A percentile compares a stretch with the other conserved stretches of the same genome.
These are phyloP conservation scores for Drosophila obscura DNA, from an alignment of 1,140 invertebrate genomes.

Conservation along the genomic window DNA sequence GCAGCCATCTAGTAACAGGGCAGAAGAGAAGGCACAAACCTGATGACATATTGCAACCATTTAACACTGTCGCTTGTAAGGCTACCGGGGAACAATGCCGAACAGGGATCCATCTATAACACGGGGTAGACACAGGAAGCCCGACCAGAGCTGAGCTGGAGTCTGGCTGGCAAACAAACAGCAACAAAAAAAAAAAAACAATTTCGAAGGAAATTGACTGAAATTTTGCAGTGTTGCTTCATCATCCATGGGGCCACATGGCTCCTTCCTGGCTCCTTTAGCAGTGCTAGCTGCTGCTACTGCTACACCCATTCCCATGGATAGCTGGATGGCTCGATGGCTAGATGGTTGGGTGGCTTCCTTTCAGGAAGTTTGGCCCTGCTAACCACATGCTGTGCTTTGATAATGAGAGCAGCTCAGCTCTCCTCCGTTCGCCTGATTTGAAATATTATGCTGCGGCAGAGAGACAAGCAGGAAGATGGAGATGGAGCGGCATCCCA, in stretches of 20 bases:
- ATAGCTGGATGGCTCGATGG: too few relatives aligned
- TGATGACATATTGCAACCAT: slow-evolving; percentile 83
- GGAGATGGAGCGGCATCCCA: slow-evolving; percentile 26
- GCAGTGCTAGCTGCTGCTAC: too few relatives aligned
- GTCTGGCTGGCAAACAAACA: slow-evolving; percentile 74
- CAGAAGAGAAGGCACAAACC: slow-evolving; percentile 45
- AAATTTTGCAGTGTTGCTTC: slow-evolving; percentile 82
- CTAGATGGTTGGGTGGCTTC: slow-evolving; percentile 40
- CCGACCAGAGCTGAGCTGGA: slow-evolving; percentile 35
- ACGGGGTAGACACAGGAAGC: slow-evolving; percentile 59
- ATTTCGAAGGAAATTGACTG: slow-evolving; percentile 81
- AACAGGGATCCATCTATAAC: slow-evolving; percentile 22
- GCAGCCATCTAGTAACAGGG: slow-evolving; percentile 68
- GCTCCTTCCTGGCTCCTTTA: slow-evolving; percentile 31
- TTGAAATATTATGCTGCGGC: slow-evolving; percentile 78
- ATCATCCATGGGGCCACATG: slow-evolving; percentile 64
- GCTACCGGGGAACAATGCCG: slow-evolving; percentile 68
- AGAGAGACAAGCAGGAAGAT: slow-evolving; percentile 33
- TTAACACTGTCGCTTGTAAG: slow-evolving; percentile 82
- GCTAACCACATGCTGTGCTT: slow-evolving; percentile 82
- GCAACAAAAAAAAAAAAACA: slow-evolving; percentile 52
- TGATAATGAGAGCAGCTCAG: slow-evolving; percentile 74
- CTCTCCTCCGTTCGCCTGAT: slow-evolving; percentile 65
- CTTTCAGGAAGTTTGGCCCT: slow-evolving; percentile 62
- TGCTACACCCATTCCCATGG: too few relatives aligned